Conservation (phyloP, 2,113 vertebrate species). For the Neopipo cinnamomea region DNA sequence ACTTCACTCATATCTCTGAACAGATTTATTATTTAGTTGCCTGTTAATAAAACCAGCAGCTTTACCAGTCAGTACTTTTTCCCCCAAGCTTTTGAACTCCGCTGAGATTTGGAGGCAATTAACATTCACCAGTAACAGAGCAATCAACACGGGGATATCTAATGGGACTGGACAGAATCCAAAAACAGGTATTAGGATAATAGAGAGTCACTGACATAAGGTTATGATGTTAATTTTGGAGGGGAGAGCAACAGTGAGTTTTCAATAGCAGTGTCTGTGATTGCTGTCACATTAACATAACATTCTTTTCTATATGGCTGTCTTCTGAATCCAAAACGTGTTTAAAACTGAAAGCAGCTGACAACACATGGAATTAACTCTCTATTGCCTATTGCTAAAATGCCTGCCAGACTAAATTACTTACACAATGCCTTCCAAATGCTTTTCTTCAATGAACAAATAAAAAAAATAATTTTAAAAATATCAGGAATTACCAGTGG, state of each 20-base stretch:
- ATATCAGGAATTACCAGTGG: not conserved
- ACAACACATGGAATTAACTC: slow-evolving; percentile 67
- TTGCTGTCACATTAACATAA: slow-evolving; percentile 62
- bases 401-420: slow-evolving; percentile 51
- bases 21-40: slow-evolving; percentile 70
- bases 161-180: slow-evolving; percentile 83
- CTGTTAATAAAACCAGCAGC: slow-evolving; percentile 73
- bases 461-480: slow-evolving; percentile 35
- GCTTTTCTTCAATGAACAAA: slow-evolving; percentile 44
- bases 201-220: slow-evolving; percentile 76
- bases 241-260: slow-evolving; percentile 59
- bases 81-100: slow-evolving; percentile 72
- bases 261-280: slow-evolving; percentile 53
- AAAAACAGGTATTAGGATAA: slow-evolving; percentile 80
- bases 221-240: slow-evolving; percentile 76
- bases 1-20: slow-evolving; percentile 58
- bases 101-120: slow-evolving; percentile 81
- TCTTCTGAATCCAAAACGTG: slow-evolving; percentile 25
- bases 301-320: slow-evolving; percentile 55
- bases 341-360: slow-evolving; percentile 46
- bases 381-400: slow-evolving; percentile 62
- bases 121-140: slow-evolving; percentile 82
- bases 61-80: slow-evolving; percentile 61
- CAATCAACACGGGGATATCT: slow-evolving; percentile 77
- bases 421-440: slow-evolving; percentile 13